Evolutionary conservation across 2,797 vertebrate genomes (phyloP), one percentile per base, ranked within the genome.

Genomic region (Microctenopoma lineatum): DNA sequence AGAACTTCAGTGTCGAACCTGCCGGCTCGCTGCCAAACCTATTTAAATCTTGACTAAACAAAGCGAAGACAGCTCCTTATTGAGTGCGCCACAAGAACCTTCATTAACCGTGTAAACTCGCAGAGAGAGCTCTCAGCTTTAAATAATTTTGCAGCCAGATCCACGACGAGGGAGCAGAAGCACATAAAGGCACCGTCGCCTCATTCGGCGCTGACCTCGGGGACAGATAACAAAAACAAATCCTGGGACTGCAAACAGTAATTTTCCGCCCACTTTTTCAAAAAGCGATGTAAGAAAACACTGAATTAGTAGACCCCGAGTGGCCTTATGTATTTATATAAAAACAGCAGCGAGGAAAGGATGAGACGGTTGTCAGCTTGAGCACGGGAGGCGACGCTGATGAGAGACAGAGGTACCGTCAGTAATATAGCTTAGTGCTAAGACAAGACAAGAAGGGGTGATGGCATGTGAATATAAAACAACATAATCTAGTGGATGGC

Each of bases 11-110:
- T 39, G n/a, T 84, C 76, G 59, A 79, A 88, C 65, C 61, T 76
- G 73, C 79, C 18, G 88, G 84, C 84, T 47, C 36, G 0, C 56
- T 81, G 86, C 84, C 88, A 89, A 79, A 81, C 75, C 75, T 79
- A 80, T 89, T 88, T 87, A 87, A 87, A 85, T 87, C 84, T 81
- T 68, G 59, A 81, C 84, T 83, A 79, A 86, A 84, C 80, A 87
- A 86, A 87, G 69, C 70, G 59, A 74, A 77, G 86, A 75, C 76
- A 73, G 73, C 83, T 83, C 52, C 75, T 84, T 81, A 84, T 81
- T 83, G 80, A 90, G 81, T 77, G 79, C 41, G 67, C 84, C 83
- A 73, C 82, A 8, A 69, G 66, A 74, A 77, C 81, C 77, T 78
- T 83, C 80, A 82, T 86, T 89, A 83, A 81, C 77, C 36, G 27